Conservation (phyloP, 2,888 invertebrate species). For the Furcula furcula region DNA sequence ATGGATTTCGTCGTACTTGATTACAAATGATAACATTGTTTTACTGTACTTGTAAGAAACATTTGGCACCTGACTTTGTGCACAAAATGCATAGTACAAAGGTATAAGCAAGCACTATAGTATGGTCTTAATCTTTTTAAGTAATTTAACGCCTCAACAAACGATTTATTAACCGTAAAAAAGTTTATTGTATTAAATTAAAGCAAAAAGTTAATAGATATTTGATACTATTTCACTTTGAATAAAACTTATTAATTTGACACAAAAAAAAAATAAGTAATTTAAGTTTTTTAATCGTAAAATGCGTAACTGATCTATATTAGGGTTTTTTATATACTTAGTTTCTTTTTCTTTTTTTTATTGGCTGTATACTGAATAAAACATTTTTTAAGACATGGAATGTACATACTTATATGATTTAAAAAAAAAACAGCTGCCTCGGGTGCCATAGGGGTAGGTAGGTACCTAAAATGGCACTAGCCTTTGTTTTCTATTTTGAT, state of each 20-base stretch:
- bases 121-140: conserved; percentile 12
- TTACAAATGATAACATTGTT: too few species aligned
- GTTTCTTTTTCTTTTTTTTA: too few species aligned
- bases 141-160: conserved; percentile 14
- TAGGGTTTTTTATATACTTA: too few species aligned
- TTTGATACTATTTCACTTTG: not conserved
- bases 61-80: conserved; percentile 31
- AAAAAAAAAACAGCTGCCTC: too few species aligned
- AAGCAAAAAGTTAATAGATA: conserved; percentile 1
- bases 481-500: too few species aligned
- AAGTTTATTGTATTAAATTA: not conserved
- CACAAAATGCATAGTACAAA: conserved; percentile 19
- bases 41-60: conserved; percentile 16
- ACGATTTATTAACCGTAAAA: not conserved
- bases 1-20: not conserved
- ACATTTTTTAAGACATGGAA: too few species aligned
- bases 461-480: too few species aligned
- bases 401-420: too few species aligned
- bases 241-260: not conserved
- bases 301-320: too few species aligned
- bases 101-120: conserved; percentile 21
- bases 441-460: too few species aligned
- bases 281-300: too few species aligned
- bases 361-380: not conserved
- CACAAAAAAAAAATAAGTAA: not conserved